phyloP scores from a whole-genome alignment of 2,113 vertebrate genomes.

The Hydrochoerus hydrochaeris region DNA sequence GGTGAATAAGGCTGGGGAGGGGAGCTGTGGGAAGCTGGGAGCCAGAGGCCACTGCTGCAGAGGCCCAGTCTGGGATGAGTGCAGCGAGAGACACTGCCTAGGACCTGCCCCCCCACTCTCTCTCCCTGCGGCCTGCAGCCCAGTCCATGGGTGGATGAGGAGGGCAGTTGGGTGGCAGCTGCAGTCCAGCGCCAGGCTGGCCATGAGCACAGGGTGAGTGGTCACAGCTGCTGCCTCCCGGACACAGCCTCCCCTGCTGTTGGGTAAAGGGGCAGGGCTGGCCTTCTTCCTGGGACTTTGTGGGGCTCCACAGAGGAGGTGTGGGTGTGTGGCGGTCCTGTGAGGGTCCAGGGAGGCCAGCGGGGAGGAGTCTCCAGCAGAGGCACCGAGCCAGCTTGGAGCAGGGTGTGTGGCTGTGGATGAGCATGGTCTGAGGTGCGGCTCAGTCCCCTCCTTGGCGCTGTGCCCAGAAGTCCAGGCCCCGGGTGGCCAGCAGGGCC shows the following conservation, averaged over 20 bases:
- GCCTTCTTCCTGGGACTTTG: background rate
- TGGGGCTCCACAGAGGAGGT: background rate
- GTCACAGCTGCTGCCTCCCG: background rate
- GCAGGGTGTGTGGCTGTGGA: too few species aligned
- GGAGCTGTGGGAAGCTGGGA: too few species aligned
- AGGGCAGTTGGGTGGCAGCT: background rate
- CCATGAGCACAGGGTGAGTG: background rate
- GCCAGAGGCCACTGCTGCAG: background rate
- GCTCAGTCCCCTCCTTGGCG: background rate
- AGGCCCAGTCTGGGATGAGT: background rate
- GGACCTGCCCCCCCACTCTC: too few species aligned
- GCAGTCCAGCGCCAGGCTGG: background rate
- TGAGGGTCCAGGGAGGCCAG: background rate
- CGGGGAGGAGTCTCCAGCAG: background rate
- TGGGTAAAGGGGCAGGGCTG: background rate
- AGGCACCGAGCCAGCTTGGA: background rate
- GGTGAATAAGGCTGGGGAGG: background rate
- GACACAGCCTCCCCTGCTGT: background rate
- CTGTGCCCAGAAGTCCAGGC: background rate
- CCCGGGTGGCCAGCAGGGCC: background rate
- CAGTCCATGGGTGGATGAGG: background rate
- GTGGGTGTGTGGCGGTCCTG: background rate
- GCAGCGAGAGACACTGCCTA: too few species aligned
- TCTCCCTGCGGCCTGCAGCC: too few species aligned
- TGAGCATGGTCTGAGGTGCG: background rate